Evolutionary conservation across 2,113 vertebrate genomes (phyloP), one percentile per base, ranked within the genome.

Genomic region (Phyllostomus hastatus): DNA sequence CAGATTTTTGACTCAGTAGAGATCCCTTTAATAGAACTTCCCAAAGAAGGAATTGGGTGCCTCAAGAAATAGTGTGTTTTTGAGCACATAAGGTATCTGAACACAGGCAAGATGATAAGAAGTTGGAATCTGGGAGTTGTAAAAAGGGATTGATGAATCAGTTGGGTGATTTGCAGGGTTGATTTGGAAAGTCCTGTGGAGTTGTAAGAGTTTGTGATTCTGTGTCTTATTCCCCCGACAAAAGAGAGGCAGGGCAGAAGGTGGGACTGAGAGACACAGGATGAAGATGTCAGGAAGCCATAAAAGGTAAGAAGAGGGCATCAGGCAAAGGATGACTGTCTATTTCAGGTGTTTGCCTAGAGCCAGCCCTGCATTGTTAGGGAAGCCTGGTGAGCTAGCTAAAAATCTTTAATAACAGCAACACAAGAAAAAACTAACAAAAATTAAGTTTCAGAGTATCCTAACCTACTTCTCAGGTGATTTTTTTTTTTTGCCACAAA

Each of bases 111-210:
- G 11, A 54, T 66, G 17, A 90, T 84, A 19, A 10, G 28, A 93
- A 81, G 9, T 43, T 48, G 33, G 19, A 73, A 79, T 31, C 54
- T 86, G 33, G 41, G 16, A 84, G 10, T 80, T 70, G 15, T 16
- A 54, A 73, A 80, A 83, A 19, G 17, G 41, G 46, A 76, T 93
- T 88, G 93, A 72, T 88, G 46, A 88, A 64, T 96, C 57, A 89
- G 15, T 22, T 93, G 43, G 3, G 57, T 84, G 35, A 80, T 93
- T 91, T 54, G 22, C 28, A 76, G 54, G 38, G 41, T 31, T 90
- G 48, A 90, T 46, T n/a, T 95, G 64, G 57, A 79, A 96, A 59
- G 35, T 80, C 31, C 46, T 87, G 16, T 41, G 61, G 59, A 88
- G 41, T 64, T 88, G 66, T 82, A 64, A 72, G 50, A 86, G 22